Evolutionary conservation across 1,140 invertebrate species (phyloP).

Genomic region (Kradibia gibbosae): DNA sequence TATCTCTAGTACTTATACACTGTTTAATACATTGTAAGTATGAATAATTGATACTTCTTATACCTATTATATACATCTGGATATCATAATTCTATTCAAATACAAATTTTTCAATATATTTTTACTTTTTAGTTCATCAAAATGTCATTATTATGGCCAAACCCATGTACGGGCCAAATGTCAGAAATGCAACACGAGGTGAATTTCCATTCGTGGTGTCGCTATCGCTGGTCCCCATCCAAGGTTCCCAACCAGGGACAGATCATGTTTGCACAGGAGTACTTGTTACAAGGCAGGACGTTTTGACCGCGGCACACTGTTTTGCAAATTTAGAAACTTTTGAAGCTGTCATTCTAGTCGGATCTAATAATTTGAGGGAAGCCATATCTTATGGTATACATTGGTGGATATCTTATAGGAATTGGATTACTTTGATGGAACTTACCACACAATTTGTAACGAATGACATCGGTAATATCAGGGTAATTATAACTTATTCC

Average conservation of each 20-base stretch:
- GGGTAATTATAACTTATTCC: too few species aligned
- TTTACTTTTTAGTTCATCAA: not conserved
- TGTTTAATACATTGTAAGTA: not conserved
- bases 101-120: too few species aligned
- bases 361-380: not conserved
- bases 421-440: not conserved
- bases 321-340: not conserved
- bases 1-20: not conserved
- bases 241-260: not conserved
- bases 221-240: not conserved
- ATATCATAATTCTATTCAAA: too few species aligned
- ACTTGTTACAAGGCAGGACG: not conserved
- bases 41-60: not conserved
- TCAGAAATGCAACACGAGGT: not conserved
- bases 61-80: too few species aligned
- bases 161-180: not conserved
- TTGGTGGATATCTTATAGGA: conserved; percentile 2
- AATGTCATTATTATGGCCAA: not conserved
- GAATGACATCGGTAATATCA: not conserved
- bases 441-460: too few species aligned
- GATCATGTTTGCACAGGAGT: not conserved
- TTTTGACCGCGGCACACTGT: conserved; percentile 4
- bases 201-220: not conserved
- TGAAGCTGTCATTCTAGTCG: not conserved
- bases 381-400: not conserved